phyloP scores from a whole-genome alignment of 2,797 vertebrate species.

The Acrocephalus scirpaceus region DNA sequence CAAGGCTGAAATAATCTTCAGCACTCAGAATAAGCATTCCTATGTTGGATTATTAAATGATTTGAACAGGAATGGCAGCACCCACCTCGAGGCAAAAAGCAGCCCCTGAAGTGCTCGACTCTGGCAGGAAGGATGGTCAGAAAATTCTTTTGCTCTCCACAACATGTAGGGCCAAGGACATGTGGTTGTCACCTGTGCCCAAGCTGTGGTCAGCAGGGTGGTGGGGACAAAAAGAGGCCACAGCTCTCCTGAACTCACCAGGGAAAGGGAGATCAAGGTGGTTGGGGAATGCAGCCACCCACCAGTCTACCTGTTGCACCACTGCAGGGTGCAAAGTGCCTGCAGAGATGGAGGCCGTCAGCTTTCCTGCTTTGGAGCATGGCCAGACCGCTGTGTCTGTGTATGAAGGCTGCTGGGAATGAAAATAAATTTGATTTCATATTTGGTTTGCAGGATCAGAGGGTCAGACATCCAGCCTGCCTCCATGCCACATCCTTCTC shows the following conservation, averaged over 20 bases:
- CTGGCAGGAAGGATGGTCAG: not conserved
- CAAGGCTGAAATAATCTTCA: not conserved
- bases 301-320: accelerated
- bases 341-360: not conserved
- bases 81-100: not conserved
- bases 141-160: not conserved
- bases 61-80: not conserved
- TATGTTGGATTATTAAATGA: not conserved
- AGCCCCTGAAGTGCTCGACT: not conserved
- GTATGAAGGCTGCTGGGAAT: not conserved
- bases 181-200: not conserved
- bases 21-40: not conserved
- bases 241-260: not conserved
- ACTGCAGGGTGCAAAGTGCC: not conserved
- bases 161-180: accelerated
- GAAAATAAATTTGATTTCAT: not conserved
- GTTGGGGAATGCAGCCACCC: not conserved
- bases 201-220: not conserved
- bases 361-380: not conserved
- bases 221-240: not conserved
- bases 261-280: not conserved
- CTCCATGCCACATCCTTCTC: not conserved
- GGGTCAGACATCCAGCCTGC: not conserved
- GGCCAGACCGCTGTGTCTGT: not conserved
- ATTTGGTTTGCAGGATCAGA: not conserved